Evolutionary conservation across 2,113 vertebrate species (phyloP).

Genomic region (Phocoena sinus): DNA sequence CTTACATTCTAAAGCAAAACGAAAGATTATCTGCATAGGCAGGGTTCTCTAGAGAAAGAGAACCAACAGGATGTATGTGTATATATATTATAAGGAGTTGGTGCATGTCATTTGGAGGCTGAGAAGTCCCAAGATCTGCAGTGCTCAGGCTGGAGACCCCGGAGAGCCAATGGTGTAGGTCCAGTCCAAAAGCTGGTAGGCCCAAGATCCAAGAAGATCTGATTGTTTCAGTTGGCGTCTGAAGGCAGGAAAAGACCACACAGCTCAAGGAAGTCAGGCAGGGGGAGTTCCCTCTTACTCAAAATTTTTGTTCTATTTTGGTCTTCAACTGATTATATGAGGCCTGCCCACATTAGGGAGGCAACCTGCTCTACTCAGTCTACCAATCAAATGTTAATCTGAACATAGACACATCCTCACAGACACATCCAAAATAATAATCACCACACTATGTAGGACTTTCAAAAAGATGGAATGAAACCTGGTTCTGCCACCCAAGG

Average conservation of each 20-base stretch:
- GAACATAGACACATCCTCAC: not conserved
- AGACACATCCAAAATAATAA: not conserved
- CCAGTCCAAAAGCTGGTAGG: not conserved
- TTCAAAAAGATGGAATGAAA: not conserved
- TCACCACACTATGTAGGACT: not conserved
- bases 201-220: not conserved
- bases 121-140: not conserved
- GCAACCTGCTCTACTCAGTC: not conserved
- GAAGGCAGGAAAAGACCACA: not conserved
- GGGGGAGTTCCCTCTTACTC: not conserved
- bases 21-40: not conserved
- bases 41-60: not conserved
- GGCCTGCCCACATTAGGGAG: not conserved
- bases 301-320: not conserved
- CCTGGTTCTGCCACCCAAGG: not conserved
- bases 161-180: not conserved
- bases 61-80: not conserved
- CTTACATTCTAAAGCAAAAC: not conserved
- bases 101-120: not conserved
- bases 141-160: not conserved
- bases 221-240: not conserved
- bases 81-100: not conserved
- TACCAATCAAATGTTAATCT: not conserved
- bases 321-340: not conserved
- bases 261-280: not conserved